phyloP scores from a whole-genome alignment of 1,140 invertebrate genomes.

The Triops cancriformis region DNA sequence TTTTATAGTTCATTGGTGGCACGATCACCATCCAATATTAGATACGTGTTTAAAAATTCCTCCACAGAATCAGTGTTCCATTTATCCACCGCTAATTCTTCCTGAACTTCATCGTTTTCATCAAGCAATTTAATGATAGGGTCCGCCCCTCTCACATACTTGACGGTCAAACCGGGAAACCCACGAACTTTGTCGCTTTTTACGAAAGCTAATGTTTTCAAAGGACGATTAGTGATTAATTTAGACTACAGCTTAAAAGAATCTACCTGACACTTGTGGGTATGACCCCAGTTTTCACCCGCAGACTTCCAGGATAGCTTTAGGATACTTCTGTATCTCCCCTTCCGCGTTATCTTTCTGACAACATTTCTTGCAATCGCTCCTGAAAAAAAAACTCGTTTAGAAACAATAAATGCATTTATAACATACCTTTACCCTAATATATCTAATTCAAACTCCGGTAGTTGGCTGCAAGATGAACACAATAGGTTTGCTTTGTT shows the following conservation, averaged over 20 bases:
- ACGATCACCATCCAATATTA: constrained; percentile 45
- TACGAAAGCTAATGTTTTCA: constrained; percentile 61
- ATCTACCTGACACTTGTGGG: constrained; percentile 80
- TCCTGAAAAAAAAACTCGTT: constrained; percentile 42
- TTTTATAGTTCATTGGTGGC: constrained; percentile 22
- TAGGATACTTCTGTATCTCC: constrained; percentile 56
- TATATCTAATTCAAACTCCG: constrained; percentile 61
- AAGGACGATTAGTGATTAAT: constrained; percentile 18
- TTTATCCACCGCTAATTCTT: constrained; percentile 79
- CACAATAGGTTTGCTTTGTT: constrained; percentile 77
- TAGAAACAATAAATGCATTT: not conserved
- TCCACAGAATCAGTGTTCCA: constrained; percentile 95
- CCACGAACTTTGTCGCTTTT: constrained; percentile 76
- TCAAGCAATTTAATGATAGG: constrained; percentile 85
- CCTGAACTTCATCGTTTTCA: constrained; percentile 66
- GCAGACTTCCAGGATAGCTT: constrained; percentile 81
- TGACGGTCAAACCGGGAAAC: constrained; percentile 80
- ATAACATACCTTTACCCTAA: constrained; percentile 44
- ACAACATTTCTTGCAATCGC: constrained; percentile 65
- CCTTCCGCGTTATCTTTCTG: constrained; percentile 52
- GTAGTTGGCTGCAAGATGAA: constrained; percentile 75
- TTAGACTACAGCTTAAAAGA: constrained; percentile 18
- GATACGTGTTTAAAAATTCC: constrained; percentile 82
- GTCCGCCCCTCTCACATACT: constrained; percentile 81
- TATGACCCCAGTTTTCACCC: constrained; percentile 91